A percentile compares a stretch with the other conserved stretches of the same genome.
Evolutionary conservation across 2,888 invertebrate species (phyloP).

Genomic region (Escarpia spicata): DNA sequence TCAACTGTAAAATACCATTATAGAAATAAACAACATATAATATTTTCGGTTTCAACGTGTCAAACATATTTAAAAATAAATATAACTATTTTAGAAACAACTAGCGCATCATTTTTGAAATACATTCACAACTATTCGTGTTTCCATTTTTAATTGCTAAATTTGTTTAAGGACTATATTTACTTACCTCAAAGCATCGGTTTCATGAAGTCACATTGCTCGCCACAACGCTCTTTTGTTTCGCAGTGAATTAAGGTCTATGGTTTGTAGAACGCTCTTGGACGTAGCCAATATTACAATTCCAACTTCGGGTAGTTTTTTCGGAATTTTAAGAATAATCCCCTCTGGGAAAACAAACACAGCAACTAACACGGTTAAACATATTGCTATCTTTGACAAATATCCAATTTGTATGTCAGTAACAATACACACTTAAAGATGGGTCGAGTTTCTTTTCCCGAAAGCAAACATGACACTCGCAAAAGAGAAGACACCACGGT

Average conservation of each 20-base stretch:
- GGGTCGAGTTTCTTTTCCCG: neutral
- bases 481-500: neutral
- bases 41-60: neutral
- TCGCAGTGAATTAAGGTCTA: neutral
- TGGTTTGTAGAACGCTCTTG: neutral
- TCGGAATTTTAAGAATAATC: neutral
- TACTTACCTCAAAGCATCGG: neutral
- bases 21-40: neutral
- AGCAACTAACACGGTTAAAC: neutral
- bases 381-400: neutral
- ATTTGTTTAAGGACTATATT: neutral
- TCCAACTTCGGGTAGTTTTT: neutral
- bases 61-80: neutral
- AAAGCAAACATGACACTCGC: neutral
- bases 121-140: neutral
- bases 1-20: neutral
- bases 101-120: neutral
- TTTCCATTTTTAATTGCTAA: neutral
- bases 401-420: neutral
- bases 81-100: neutral
- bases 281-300: neutral
- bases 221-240: neutral
- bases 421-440: neutral
- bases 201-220: neutral
- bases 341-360: neutral